phyloP scores from a whole-genome alignment of 2,113 vertebrate genomes.

The Ctenodactylus gundi region DNA sequence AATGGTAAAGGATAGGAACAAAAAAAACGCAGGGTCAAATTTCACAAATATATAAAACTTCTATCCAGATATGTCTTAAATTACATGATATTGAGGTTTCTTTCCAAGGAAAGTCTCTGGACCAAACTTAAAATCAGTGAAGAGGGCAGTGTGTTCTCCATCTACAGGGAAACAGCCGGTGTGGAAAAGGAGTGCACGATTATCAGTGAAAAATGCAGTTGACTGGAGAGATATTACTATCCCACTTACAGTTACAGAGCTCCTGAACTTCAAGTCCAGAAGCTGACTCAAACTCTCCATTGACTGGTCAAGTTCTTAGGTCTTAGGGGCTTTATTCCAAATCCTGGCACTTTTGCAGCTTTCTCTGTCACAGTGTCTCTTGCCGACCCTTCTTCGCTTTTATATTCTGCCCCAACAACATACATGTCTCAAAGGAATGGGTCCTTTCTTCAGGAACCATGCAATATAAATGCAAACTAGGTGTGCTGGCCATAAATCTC shows the following conservation, averaged over 20 bases:
- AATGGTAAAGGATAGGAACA: neutral
- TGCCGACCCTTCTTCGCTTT: neutral
- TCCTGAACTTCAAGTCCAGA: neutral
- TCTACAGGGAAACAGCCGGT: neutral
- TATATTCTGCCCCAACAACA: neutral
- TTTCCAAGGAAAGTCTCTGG: neutral
- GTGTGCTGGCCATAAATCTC: slow-evolving; percentile 31
- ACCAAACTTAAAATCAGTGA: neutral
- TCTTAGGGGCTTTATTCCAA: neutral
- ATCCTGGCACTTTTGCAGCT: neutral
- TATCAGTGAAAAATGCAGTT: neutral
- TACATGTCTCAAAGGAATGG: neutral
- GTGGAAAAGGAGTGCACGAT: neutral
- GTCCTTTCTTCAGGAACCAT: slow-evolving; percentile 13
- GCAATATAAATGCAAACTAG: slow-evolving; percentile 68
- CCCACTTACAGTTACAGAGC: neutral
- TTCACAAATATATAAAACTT: neutral
- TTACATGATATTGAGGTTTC: neutral
- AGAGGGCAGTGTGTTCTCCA: neutral
- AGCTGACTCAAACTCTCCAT: neutral
- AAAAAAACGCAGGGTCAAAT: neutral
- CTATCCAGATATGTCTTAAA: neutral
- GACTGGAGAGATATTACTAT: neutral
- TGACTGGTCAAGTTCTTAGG: neutral
- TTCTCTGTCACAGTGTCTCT: neutral